phyloP scores from a whole-genome alignment of 2,888 invertebrate genomes.

The Oscheius sp. region DNA sequence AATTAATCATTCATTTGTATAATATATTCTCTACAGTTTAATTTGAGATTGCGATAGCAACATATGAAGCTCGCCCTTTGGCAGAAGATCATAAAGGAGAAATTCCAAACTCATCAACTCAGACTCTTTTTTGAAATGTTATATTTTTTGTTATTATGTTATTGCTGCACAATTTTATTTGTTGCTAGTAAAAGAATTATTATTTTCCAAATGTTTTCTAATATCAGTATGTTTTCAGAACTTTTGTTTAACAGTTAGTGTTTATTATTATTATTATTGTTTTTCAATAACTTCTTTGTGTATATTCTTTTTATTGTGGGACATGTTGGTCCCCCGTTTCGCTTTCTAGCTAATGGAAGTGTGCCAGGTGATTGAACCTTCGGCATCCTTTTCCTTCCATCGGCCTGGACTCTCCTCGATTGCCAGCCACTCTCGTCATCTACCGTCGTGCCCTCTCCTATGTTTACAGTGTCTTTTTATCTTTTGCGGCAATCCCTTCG shows the following conservation, averaged over 20 bases:
- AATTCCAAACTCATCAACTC: slow-evolving; percentile 48
- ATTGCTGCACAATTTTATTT: not conserved
- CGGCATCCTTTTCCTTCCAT: not conserved
- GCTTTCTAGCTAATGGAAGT: slow-evolving; percentile 1
- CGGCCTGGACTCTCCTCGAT: not conserved
- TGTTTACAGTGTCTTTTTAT: not conserved
- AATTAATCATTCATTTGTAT: not conserved
- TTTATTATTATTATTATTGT: not conserved
- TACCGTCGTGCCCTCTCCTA: not conserved
- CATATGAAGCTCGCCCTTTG: slow-evolving; percentile 66
- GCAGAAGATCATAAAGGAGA: slow-evolving; percentile 68
- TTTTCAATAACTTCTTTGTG: not conserved
- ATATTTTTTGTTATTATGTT: not conserved
- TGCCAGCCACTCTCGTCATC: not conserved
- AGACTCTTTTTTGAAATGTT: slow-evolving; percentile 6
- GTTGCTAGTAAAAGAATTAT: not conserved
- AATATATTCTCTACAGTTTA: not conserved
- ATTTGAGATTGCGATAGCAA: slow-evolving; percentile 65
- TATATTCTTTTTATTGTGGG: not conserved
- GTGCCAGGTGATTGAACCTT: slow-evolving; percentile 22
- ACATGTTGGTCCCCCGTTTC: slow-evolving; percentile 16
- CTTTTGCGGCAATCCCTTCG: too few relatives aligned
- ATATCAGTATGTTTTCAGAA: too few relatives aligned
- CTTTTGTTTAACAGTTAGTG: too few relatives aligned
- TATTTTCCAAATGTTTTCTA: not conserved